Conservation (phyloP, 2,888 invertebrate genomes). For the Sminthurinus aureus region DNA sequence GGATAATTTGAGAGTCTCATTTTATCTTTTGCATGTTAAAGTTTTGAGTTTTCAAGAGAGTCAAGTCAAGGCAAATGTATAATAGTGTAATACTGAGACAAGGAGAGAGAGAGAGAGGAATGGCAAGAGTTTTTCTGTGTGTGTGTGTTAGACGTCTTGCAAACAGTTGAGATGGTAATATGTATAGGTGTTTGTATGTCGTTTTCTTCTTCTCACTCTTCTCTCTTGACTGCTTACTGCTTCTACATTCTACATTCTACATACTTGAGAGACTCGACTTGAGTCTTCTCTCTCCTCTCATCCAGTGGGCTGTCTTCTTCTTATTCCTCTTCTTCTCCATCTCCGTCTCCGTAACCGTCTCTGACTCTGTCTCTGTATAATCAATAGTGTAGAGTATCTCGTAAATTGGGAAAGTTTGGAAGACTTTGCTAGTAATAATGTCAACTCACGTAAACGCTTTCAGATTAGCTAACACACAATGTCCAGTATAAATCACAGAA, state of each 20-base stretch:
- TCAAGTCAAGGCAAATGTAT: not conserved
- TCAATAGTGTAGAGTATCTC: slow-evolving; percentile 45
- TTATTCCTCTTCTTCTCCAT: slow-evolving; percentile 34
- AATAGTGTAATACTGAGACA: no score
- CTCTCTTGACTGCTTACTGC: not conserved
- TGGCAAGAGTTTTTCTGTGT: no score
- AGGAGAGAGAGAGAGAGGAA: no score
- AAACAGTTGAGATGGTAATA: not conserved
- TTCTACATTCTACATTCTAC: no score
- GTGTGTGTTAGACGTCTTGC: no score
- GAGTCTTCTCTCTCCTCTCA: no score
- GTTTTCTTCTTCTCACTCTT: slow-evolving; percentile 37
- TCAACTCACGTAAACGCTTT: slow-evolving; percentile 53
- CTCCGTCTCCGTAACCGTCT: slow-evolving; percentile 40
- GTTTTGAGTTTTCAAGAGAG: not conserved
- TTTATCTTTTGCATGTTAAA: slow-evolving; percentile 38
- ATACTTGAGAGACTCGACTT: no score
- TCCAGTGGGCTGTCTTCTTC: slow-evolving; percentile 19
- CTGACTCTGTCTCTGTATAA: slow-evolving; percentile 44
- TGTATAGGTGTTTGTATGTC: slow-evolving; percentile 19
- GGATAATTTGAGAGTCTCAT: slow-evolving; percentile 43
- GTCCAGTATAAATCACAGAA: slow-evolving; percentile 55
- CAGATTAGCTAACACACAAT: slow-evolving; percentile 54
- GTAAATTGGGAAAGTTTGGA: slow-evolving; percentile 53
- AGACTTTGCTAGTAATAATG: slow-evolving; percentile 49